These are phyloP conservation scores for Oncorhynchus keta DNA, from an alignment of 2,113 vertebrate species.

Conservation along the genomic window DNA sequence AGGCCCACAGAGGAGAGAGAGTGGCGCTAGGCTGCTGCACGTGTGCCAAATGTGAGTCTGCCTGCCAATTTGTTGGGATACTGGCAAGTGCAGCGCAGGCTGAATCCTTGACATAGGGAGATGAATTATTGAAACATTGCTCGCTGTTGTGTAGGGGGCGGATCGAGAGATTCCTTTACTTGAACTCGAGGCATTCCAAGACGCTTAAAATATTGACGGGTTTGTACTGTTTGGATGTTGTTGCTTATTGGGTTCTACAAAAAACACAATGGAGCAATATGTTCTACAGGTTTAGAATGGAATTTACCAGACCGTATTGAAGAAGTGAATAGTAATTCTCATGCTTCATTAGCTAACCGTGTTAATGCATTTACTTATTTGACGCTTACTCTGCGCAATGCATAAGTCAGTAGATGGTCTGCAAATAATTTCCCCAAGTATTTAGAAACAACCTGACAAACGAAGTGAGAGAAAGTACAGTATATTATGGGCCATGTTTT, in stretches of 20 bases:
- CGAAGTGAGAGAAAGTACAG: background rate
- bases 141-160: constrained; percentile 52
- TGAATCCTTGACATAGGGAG: constrained; percentile 74
- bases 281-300: no score
- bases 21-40: constrained; percentile 54
- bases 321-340: no score
- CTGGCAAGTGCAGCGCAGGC: constrained; percentile 65
- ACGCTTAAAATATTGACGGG: no score
- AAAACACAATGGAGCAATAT: no score
- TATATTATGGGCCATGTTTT: background rate
- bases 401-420: background rate
- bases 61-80: constrained; percentile 71
- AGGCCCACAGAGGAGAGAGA: constrained; percentile 63
- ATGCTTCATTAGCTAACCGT: no score
- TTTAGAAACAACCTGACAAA: background rate
- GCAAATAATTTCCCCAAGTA: background rate
- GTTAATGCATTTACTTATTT: no score
- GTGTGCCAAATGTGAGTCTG: constrained; percentile 66
- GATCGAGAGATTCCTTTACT: constrained; percentile 11
- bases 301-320: no score
- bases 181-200: constrained; percentile 39
- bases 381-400: background rate
- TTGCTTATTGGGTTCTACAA: constrained; percentile 21
- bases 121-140: constrained; percentile 72
- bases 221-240: background rate